These are phyloP conservation scores for Drosophila oshimai DNA, from an alignment of 1,140 invertebrate species.

Conservation along the genomic window DNA sequence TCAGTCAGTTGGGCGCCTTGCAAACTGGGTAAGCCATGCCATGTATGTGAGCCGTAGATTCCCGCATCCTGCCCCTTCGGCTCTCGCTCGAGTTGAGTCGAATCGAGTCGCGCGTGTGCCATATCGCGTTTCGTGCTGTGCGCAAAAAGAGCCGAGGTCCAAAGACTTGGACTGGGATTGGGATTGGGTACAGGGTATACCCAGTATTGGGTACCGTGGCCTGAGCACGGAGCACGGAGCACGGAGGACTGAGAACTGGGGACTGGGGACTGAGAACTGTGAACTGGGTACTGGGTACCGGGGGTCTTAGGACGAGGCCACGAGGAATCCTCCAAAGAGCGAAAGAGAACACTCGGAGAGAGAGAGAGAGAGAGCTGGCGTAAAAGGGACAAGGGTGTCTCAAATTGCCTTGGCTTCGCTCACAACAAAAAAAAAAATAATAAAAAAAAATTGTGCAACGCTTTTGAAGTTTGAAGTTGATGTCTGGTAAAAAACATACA, in stretches of 20 bases:
- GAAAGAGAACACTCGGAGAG: background rate
- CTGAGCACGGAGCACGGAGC: too few species aligned
- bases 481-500: background rate
- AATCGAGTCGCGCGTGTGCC: slow-evolving; percentile 50
- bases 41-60: background rate
- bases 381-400: slow-evolving; percentile 33
- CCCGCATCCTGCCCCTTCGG: background rate
- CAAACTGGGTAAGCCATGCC: slow-evolving; percentile 62
- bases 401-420: slow-evolving; percentile 51
- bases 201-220: background rate
- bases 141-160: slow-evolving; percentile 65
- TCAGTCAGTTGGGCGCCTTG: slow-evolving; percentile 53
- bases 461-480: slow-evolving; percentile 38
- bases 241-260: background rate
- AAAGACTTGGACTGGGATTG: background rate
- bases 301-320: slow-evolving; percentile 31
- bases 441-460: slow-evolving; percentile 37
- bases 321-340: slow-evolving; percentile 2
- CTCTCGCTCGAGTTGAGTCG: slow-evolving; percentile 13
- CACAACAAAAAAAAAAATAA: slow-evolving; percentile 1
- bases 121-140: slow-evolving; percentile 66
- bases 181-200: background rate
- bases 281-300: slow-evolving; percentile 6
- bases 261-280: background rate
- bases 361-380: background rate